These are phyloP conservation scores for Crambe crambe DNA, from an alignment of 37 sponge, comb jelly and placozoan species.

Conservation along the genomic window DNA sequence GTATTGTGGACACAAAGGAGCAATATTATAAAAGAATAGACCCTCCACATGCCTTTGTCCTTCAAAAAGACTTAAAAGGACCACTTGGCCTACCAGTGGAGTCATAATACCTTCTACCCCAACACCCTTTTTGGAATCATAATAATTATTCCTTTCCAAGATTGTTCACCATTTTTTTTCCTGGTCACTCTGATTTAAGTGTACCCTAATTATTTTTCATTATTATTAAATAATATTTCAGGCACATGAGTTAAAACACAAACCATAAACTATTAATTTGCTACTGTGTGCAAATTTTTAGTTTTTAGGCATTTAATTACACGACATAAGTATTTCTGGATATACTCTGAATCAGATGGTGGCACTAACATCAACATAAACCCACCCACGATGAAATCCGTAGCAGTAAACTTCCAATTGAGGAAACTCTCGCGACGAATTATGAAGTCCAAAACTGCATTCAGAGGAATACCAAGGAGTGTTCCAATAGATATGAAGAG, in stretches of 20 bases:
- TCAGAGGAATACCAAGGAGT: conserved; percentile 85
- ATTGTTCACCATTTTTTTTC: too few species aligned
- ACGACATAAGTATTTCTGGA: conserved; percentile 14
- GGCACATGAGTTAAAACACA: too few species aligned
- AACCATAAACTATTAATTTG: too few species aligned
- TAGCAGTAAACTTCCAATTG: conserved; percentile 76
- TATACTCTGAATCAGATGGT: conserved; percentile 42
- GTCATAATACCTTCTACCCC: too few species aligned
- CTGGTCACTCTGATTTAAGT: too few species aligned
- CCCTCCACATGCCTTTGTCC: conserved; percentile 91
- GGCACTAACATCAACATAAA: conserved; percentile 82
- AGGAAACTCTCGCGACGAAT: conserved; percentile 44
- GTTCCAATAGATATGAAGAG: conserved; percentile 93
- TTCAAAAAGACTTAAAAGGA: conserved; percentile 69
- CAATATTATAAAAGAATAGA: conserved; percentile 97
- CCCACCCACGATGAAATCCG: conserved; percentile 68
- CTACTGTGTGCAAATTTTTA: too few species aligned
- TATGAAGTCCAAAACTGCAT: conserved; percentile 70
- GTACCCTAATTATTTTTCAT: too few species aligned
- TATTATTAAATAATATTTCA: too few species aligned
- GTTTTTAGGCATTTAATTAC: too few species aligned
- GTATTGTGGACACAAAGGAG: conserved; percentile 82
- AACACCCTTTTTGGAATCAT: too few species aligned
- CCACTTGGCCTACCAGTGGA: neutral
- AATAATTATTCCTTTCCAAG: too few species aligned